Evolutionary conservation across 2,113 vertebrate genomes (phyloP).

Genomic region (Marmota monax): DNA sequence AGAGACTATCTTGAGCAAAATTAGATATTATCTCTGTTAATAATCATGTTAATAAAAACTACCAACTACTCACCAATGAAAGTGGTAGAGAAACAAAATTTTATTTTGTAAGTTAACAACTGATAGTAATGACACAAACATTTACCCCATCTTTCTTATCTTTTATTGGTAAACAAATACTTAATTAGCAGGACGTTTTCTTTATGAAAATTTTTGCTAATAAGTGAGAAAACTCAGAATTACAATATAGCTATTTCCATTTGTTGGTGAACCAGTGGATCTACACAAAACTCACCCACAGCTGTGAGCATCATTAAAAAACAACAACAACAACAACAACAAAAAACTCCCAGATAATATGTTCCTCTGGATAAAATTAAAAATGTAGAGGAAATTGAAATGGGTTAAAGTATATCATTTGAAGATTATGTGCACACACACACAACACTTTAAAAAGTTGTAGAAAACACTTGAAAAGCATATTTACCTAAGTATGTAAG

Average conservation of each 20-base stretch:
- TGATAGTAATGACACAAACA: neutral
- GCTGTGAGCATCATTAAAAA: neutral
- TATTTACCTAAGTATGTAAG: neutral
- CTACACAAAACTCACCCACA: neutral
- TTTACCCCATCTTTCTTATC: neutral
- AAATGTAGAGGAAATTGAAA: neutral
- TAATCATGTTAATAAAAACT: neutral
- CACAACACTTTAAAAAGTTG: neutral
- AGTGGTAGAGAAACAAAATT: neutral
- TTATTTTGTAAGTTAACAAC: neutral
- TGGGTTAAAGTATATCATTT: neutral
- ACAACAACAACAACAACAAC: neutral
- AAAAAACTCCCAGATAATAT: neutral
- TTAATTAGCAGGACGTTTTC: neutral
- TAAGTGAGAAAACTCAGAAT: neutral
- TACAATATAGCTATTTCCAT: neutral
- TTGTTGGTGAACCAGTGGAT: neutral
- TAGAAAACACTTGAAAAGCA: neutral
- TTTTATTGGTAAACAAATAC: neutral
- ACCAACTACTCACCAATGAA: neutral
- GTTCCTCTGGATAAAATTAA: neutral
- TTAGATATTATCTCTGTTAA: neutral
- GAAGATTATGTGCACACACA: accelerated
- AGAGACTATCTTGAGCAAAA: neutral
- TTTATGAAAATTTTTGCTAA: neutral